phyloP scores from a whole-genome alignment of 2,888 invertebrate species.

The Lepeophtheirus nordmannii region DNA sequence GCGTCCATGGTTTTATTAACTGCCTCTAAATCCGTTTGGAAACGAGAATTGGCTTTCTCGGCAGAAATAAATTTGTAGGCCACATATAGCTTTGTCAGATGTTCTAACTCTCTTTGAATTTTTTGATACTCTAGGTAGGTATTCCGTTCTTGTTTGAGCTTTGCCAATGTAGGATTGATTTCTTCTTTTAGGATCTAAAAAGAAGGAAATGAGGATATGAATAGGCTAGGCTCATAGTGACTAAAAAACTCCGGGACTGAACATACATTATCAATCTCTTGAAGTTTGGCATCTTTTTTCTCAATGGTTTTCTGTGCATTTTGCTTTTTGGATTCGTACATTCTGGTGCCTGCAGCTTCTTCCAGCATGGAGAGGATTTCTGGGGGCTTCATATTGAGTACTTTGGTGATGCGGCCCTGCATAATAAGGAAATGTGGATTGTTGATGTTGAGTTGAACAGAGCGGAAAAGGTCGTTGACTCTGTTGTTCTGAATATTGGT shows the following conservation, averaged over 20 bases:
- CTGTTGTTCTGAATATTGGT: constrained; percentile 72
- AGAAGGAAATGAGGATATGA: neutral
- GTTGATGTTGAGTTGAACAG: constrained; percentile 92
- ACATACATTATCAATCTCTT: constrained; percentile 61
- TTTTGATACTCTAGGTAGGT: constrained; percentile 77
- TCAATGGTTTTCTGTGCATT: constrained; percentile 69
- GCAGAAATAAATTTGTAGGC: constrained; percentile 53
- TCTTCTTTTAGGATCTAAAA: constrained; percentile 50
- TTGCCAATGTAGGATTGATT: constrained; percentile 72
- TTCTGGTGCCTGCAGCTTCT: constrained; percentile 91
- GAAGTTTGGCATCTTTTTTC: constrained; percentile 76
- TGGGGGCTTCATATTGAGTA: constrained; percentile 92
- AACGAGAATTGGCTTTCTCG: constrained; percentile 34
- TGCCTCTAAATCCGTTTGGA: constrained; percentile 39
- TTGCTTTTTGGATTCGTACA: constrained; percentile 87
- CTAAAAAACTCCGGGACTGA: neutral
- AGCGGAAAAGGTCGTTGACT: constrained; percentile 85
- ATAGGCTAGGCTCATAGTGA: neutral
- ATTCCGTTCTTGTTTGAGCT: constrained; percentile 63
- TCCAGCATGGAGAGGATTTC: constrained; percentile 95
- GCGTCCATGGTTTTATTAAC: constrained; percentile 44
- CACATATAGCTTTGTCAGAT: constrained; percentile 53
- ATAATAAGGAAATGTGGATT: constrained; percentile 98
- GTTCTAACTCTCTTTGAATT: constrained; percentile 63
- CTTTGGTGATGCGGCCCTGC: constrained; percentile 98